Evolutionary conservation across 53 echinoderm and acorn worm species (phyloP), one percentile per base, ranked within the genome.

Genomic region (Hippasteria phrygiana): DNA sequence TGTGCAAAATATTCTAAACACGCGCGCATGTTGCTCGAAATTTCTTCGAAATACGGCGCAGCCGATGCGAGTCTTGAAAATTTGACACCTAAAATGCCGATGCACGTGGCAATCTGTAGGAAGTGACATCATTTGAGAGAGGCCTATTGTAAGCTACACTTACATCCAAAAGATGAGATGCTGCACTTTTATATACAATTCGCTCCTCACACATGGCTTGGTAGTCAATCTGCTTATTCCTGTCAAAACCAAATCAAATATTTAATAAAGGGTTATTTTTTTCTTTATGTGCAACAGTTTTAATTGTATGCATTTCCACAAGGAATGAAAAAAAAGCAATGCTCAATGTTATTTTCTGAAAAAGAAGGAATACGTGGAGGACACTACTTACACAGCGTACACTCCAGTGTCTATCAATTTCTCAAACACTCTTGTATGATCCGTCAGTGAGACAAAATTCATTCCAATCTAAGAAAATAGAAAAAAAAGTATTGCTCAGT

Each of bases 171-270:
- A 76, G 62, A 37, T 87, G 84, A 13, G 88, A 88, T 51, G 82
- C 92, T 64, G 88, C 74, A 75, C 41, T 88, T 1, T 18, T 47
- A 34, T 33, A 12, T 0, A n/a, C 13, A 0, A 88, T 83, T 17
- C 7, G 35, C 37, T 88, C 82, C 64, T 74, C 28, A 75, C 92
- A 92, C 89, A 92, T 88, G 8, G 73, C 92, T 40, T 92, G 92
- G 43, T 88, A 92, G 66, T 92, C 92, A 72, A 88, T 67, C 20
- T 88, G 64, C 28, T 79, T 64, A n/a, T 51, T 65, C 74, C 92
- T 92, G 70, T 20, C 73, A 71, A n/a, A 37, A 33, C 67, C 34
- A 28, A 53, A 33, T 39, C 5, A 33, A 45, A 62, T 16, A 63
- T 43, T 11, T 54, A 1, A 37, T 20, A 34, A 1, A 77, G 27